Conservation (phyloP, 2,113 vertebrate genomes). For the Reinhardtius hippoglossoides region DNA sequence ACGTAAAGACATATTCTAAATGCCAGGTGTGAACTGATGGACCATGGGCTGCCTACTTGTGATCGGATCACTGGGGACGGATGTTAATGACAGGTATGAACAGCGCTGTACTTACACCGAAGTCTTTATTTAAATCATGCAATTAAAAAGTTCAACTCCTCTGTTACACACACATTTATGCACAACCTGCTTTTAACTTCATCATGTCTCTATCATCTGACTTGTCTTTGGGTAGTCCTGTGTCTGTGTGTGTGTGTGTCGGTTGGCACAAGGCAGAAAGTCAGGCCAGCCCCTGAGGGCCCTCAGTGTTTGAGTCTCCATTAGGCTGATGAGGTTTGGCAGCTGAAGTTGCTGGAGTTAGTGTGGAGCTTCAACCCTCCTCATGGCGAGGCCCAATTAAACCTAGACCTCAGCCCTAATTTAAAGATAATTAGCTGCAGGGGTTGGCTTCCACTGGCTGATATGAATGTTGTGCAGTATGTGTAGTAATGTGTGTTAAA, state of each 20-base stretch:
- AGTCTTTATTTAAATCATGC: slow-evolving; percentile 14
- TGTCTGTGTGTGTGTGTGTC: neutral
- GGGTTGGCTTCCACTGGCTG: slow-evolving; percentile 54
- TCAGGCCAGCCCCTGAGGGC: slow-evolving; percentile 69
- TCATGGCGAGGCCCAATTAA: slow-evolving; percentile 80
- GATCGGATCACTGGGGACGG: neutral
- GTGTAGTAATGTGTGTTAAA: slow-evolving; percentile 59
- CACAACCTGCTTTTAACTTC: slow-evolving; percentile 40
- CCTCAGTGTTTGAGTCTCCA: slow-evolving; percentile 76
- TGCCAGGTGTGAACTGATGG: too few species aligned
- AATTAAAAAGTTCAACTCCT: slow-evolving; percentile 45
- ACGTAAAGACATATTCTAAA: too few species aligned
- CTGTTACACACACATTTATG: slow-evolving; percentile 25
- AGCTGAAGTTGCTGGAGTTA: slow-evolving; percentile 76
- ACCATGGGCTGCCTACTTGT: neutral
- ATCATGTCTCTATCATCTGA: slow-evolving; percentile 42
- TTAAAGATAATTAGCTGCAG: slow-evolving; percentile 78
- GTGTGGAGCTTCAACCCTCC: slow-evolving; percentile 72
- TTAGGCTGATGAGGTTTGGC: slow-evolving; percentile 85
- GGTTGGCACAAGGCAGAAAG: slow-evolving; percentile 47
- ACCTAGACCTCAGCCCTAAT: slow-evolving; percentile 78
- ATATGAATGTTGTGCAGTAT: slow-evolving; percentile 34
- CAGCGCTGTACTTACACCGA: neutral
- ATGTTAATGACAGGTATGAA: neutral
- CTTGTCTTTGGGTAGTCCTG: slow-evolving; percentile 6